phyloP scores from a whole-genome alignment of 2,888 invertebrate species.

The Chalcosyrphus nemorum region DNA sequence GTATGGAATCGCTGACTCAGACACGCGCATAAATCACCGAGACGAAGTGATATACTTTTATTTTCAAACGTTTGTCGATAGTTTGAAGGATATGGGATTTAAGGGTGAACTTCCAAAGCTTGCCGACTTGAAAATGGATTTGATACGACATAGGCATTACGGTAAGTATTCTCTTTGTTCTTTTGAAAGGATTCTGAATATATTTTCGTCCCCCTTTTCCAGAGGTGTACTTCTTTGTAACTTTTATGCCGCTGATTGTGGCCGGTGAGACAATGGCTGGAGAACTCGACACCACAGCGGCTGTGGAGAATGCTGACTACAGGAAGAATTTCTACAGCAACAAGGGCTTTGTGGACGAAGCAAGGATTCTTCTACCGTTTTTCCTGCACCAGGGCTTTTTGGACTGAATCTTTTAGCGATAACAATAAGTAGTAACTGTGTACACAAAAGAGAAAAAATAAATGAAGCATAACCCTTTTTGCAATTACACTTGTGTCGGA shows the following conservation, averaged over 20 bases:
- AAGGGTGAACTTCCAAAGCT: conserved; percentile 73
- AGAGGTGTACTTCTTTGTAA: not conserved
- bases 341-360: not conserved
- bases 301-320: not conserved
- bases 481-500: not conserved
- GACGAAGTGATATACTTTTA: conserved; percentile 75
- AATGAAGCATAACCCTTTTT: not conserved
- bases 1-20: conserved; percentile 73
- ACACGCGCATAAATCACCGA: conserved; percentile 69
- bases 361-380: not conserved
- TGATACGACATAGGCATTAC: conserved; percentile 71
- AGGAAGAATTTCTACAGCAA: not conserved
- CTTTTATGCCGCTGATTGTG: not conserved
- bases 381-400: not conserved
- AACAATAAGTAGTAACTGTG: not conserved
- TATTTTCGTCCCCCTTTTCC: not conserved
- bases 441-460: not conserved
- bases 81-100: conserved; percentile 73
- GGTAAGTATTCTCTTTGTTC: no score
- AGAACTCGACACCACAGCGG: not conserved
- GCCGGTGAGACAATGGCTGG: not conserved
- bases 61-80: conserved; percentile 71
- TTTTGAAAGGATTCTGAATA: not conserved
- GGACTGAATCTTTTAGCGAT: not conserved
- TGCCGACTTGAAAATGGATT: conserved; percentile 65